These are phyloP conservation scores for Hiodon tergisus DNA, from an alignment of 2,113 vertebrate genomes.

Conservation along the genomic window DNA sequence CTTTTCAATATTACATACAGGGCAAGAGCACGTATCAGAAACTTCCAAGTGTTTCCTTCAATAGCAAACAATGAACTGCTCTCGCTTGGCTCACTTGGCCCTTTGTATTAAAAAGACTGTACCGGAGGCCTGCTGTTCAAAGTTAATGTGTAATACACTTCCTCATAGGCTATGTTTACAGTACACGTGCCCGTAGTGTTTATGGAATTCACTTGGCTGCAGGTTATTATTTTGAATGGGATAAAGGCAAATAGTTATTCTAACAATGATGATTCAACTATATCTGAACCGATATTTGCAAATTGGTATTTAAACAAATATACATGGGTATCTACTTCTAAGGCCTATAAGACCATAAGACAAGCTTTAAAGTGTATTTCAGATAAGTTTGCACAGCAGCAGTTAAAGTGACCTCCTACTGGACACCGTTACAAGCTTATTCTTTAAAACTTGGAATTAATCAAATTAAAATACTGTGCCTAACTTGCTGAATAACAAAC, in stretches of 20 bases:
- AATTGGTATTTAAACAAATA: no score
- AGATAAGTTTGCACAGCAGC: no score
- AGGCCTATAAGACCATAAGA: no score
- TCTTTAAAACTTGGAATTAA: background rate
- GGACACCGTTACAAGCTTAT: no score
- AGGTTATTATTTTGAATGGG: background rate
- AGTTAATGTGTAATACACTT: background rate
- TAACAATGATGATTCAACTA: no score
- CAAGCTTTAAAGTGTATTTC: no score
- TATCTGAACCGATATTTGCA: no score
- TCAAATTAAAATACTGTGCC: background rate
- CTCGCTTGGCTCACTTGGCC: background rate
- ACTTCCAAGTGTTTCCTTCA: background rate
- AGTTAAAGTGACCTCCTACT: no score
- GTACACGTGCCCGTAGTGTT: background rate
- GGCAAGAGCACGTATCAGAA: background rate
- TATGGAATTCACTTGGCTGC: no score
- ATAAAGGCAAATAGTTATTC: no score
- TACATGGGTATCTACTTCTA: no score
- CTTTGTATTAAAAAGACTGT: background rate
- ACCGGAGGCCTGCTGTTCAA: background rate
- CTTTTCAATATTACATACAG: conserved; percentile 7
- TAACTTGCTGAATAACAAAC: background rate
- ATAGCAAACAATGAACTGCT: background rate
- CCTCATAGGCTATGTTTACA: background rate